phyloP scores from a whole-genome alignment of 2,797 vertebrate genomes.

The Mycteria americana region DNA sequence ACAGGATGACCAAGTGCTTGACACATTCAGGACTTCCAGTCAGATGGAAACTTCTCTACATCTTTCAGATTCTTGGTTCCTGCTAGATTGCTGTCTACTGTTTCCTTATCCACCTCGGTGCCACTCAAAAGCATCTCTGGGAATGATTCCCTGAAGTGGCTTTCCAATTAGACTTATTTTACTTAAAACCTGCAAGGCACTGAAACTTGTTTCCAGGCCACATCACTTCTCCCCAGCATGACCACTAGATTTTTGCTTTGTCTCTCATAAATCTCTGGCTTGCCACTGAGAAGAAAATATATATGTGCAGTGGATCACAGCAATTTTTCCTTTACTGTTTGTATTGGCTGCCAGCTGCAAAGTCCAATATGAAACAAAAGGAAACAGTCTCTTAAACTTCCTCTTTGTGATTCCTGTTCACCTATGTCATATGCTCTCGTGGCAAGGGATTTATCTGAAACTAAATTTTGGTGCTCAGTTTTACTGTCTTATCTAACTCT shows the following conservation, averaged over 20 bases:
- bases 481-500: neutral
- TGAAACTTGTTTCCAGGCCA: neutral
- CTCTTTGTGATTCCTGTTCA: neutral
- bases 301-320: neutral
- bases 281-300: neutral
- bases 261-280: neutral
- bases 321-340: neutral
- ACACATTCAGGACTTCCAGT: neutral
- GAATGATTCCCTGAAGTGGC: neutral
- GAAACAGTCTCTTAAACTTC: neutral
- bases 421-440: neutral
- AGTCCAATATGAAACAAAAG: neutral
- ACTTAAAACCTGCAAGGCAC: neutral
- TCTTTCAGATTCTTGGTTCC: neutral
- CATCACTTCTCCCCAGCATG: neutral
- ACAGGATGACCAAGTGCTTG: neutral
- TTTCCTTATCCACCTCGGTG: neutral
- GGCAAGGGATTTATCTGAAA: neutral
- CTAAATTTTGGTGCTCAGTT: neutral
- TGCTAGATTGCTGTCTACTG: neutral
- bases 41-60: neutral
- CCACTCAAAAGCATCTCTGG: neutral
- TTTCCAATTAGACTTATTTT: neutral
- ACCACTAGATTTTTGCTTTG: neutral
- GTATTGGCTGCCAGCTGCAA: neutral